Base-by-base conservation (phyloP, 2,888 invertebrate species). In the Epirrhoe alternata region DNA sequence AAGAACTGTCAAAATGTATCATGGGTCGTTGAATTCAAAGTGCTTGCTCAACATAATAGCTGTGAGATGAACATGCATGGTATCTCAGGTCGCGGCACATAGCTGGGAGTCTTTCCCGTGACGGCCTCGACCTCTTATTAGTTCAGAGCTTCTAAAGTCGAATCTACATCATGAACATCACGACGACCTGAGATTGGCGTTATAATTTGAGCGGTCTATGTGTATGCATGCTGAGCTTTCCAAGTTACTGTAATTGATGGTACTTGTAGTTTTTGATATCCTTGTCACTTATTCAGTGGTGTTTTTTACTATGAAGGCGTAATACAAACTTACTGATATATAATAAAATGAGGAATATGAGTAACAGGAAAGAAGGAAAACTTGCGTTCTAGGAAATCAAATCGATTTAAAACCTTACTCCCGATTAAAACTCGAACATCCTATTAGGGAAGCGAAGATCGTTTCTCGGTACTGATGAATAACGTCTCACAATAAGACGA, bases 91-190 rank as follows among this genome's bases (percentile, higher is more conserved):
- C 78, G 45, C 54, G 58, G 74, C 75, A 76, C 88, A 91, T 92
- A 86, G 74, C 90, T 83, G 74, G 76, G 75, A 87, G 77, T 82
- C 81, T 82, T 82, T 92, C 92, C 92, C 92, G 89, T 92, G 92
- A 92, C 91, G 90, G 81, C 81, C 81, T 80, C 84, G 84, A 84
- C 86, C 86, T 84, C 77, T 74, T 73, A 75, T 80, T 85, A 86
- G 86, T 24, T 24, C 24, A 24, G 24, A 24, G 24, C 24, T 3
- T 24, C 3, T n/a, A n/a, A n/a, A n/a, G 24, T 24, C 24, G n/a
- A n/a, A n/a, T 24, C 24, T 3, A 24, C 24, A 24, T 24, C 24
- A 24, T 24, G 24, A 24, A 24, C 3, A 24, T 24, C 24, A 24
- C 24, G 24, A 24, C 24, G 24, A 24, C 24, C 24, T 24, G 3